Evolutionary conservation across 2,113 vertebrate species (phyloP).

Genomic region (Sturnira hondurensis): DNA sequence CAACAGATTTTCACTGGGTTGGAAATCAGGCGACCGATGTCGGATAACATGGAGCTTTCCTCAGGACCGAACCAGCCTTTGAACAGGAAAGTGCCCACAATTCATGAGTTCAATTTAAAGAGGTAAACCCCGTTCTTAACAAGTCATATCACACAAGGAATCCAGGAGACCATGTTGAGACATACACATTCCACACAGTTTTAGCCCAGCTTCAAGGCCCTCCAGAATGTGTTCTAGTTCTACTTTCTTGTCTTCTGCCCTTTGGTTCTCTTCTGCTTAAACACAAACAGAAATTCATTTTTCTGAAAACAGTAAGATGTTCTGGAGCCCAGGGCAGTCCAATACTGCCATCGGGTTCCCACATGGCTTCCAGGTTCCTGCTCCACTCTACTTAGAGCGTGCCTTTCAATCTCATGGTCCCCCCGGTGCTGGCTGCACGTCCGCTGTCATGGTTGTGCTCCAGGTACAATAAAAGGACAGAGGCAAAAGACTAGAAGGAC

Average conservation of each 20-base stretch:
- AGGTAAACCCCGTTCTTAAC: not conserved
- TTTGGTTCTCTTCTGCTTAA: not conserved
- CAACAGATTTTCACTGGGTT: not conserved
- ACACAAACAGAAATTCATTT: not conserved
- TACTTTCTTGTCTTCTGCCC: not conserved
- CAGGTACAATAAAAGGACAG: not conserved
- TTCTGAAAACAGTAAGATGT: not conserved
- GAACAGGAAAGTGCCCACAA: not conserved
- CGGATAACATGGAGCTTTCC: not conserved
- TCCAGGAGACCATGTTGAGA: not conserved
- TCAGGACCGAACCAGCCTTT: not conserved
- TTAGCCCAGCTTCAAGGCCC: not conserved
- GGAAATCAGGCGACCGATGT: not conserved
- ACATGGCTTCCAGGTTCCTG: not conserved
- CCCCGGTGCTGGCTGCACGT: not conserved
- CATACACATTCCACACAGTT: not conserved
- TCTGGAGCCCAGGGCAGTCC: not conserved
- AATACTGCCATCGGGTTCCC: rapidly evolving
- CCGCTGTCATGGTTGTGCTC: not conserved
- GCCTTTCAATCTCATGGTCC: not conserved
- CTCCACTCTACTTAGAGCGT: not conserved
- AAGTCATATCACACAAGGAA: not conserved
- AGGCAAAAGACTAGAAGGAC: not conserved
- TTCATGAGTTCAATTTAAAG: not conserved
- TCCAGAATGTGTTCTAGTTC: not conserved